Base-by-base conservation (phyloP, 1,140 invertebrate species). In the Phymastichus coffea region DNA sequence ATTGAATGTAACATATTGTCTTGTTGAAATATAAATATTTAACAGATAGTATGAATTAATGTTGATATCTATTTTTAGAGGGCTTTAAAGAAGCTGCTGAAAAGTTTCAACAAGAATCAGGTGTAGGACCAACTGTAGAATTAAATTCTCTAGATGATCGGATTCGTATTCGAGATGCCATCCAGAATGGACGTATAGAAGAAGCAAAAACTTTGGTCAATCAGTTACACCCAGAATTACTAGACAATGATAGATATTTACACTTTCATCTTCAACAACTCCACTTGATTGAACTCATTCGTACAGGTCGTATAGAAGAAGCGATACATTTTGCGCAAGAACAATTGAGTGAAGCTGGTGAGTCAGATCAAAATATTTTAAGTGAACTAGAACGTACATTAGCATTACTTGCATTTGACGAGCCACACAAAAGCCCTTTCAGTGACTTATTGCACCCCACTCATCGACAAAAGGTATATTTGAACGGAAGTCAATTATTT, bases 21-120 rank as follows among this genome's bases (percentile, higher is more conserved):
- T n/a, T n/a, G n/a, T n/a, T n/a, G n/a, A n/a, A n/a, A n/a, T n/a
- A n/a, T n/a, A n/a, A n/a, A n/a, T n/a, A n/a, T n/a, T n/a, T n/a
- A n/a, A n/a, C n/a, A n/a, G n/a, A n/a, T n/a, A n/a, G n/a, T n/a
- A n/a, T n/a, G n/a, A n/a, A n/a, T n/a, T n/a, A n/a, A n/a, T n/a
- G n/a, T n/a, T n/a, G n/a, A n/a, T n/a, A n/a, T n/a, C n/a, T n/a
- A 26, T 23, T 80, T 84, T 4, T 73, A 96, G 95, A 98, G 75
- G 95, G 95, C 8, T 98, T 97, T 69, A 98, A 99, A 79, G 96
- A 98, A 79, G 96, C 96, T 22, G 96, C 96, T 0, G 91, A 98
- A 70, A 98, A 96, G 77, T 98, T 99, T 77, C 89, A 95, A 75
- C 85, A 91, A 69, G 97, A 99, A 77, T 94, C 95, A 10, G 94